These are phyloP conservation scores for Euglossa dilemma DNA, from an alignment of 1,140 invertebrate species.

Conservation along the genomic window DNA sequence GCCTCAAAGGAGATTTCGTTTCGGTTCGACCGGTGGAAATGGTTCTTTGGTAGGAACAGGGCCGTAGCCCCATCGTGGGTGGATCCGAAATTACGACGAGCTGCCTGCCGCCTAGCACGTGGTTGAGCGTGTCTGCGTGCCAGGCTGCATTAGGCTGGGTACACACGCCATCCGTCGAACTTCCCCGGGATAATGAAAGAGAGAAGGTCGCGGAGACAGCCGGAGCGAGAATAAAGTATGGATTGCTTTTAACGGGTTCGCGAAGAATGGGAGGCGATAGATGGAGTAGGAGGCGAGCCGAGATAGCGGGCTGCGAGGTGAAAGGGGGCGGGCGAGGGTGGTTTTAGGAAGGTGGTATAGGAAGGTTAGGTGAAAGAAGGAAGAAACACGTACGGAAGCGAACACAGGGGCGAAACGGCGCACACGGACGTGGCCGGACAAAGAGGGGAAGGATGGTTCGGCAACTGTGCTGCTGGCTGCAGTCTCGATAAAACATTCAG, in stretches of 20 bases:
- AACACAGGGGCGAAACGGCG: neutral
- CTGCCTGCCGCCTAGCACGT: conserved; percentile 1
- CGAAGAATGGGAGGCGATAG: conserved; percentile 71
- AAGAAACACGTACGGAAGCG: conserved; percentile 45
- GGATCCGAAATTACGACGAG: conserved; percentile 34
- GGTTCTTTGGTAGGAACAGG: neutral
- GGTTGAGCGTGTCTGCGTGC: conserved; percentile 25
- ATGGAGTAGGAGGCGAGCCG: conserved; percentile 61
- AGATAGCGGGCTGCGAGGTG: conserved; percentile 58
- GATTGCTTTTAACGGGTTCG: conserved; percentile 74
- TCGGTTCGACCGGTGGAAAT: conserved; percentile 12
- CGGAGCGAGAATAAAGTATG: conserved; percentile 74
- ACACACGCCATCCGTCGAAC: conserved; percentile 65
- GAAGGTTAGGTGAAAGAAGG: conserved; percentile 47
- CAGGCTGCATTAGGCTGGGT: conserved; percentile 66
- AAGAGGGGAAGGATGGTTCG: conserved; percentile 27
- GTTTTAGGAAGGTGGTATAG: conserved; percentile 1
- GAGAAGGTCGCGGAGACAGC: conserved; percentile 60
- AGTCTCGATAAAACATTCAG: conserved; percentile 77
- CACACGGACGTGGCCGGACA: neutral
- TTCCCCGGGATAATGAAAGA: conserved; percentile 71
- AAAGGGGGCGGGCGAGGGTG: neutral
- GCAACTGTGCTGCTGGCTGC: conserved; percentile 45
- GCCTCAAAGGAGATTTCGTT: conserved; percentile 32
- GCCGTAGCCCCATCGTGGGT: no score